A percentile compares a stretch with the other conserved stretches of the same genome.
Conservation (phyloP, 2,888 invertebrate genomes). For the Trissolcus brochymenae region DNA sequence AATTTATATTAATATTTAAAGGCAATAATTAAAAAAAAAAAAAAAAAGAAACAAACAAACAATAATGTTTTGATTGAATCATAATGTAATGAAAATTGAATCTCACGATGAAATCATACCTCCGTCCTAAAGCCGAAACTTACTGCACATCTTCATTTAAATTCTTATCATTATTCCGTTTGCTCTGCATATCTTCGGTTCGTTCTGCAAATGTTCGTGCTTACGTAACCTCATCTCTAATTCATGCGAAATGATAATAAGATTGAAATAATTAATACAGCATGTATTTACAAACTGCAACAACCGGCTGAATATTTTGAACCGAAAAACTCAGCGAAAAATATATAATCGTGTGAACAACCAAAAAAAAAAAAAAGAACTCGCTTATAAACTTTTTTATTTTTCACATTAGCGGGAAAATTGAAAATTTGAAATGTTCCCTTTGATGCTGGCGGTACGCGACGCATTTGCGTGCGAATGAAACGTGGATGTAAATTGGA, state of each 20-base stretch:
- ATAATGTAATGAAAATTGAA: too few species aligned
- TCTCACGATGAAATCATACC: too few species aligned
- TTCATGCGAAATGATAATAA: slow-evolving; percentile 7
- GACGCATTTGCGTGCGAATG: slow-evolving; percentile 27
- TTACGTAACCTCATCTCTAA: slow-evolving; percentile 19
- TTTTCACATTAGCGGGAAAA: slow-evolving; percentile 8
- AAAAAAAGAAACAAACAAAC: too few species aligned
- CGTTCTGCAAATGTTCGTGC: slow-evolving; percentile 7
- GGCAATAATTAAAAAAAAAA: too few species aligned
- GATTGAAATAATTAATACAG: slow-evolving; percentile 2
- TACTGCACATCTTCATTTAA: too few species aligned
- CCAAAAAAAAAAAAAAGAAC: too few species aligned
- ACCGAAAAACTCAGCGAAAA: not conserved
- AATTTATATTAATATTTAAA: too few species aligned
- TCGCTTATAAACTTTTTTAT: not conserved
- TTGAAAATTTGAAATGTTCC: not conserved
- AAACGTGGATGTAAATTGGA: not conserved
- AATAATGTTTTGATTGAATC: too few species aligned
- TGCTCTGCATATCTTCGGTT: slow-evolving; percentile 1
- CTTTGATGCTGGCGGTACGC: not conserved
- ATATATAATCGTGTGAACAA: not conserved
- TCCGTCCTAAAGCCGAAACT: too few species aligned
- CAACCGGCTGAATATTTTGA: not conserved
- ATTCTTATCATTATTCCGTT: slow-evolving; percentile 6
- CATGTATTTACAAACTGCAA: not conserved